phyloP scores from a whole-genome alignment of 2,888 invertebrate species.

The Marronus borbonicus region DNA sequence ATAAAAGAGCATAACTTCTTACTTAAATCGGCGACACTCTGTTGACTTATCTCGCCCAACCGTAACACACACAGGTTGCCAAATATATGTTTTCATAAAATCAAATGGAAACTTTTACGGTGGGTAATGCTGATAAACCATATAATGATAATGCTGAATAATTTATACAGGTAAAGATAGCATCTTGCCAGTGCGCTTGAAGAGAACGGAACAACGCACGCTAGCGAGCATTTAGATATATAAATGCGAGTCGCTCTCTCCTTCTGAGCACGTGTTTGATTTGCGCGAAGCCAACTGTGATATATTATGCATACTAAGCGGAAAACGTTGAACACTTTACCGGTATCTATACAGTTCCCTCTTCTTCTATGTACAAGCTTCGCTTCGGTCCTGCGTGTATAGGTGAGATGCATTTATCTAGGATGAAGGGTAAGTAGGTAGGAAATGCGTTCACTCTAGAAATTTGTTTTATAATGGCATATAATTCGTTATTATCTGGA shows the following conservation, averaged over 20 bases:
- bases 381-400: not conserved
- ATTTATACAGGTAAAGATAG: conserved; percentile 48
- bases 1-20: not conserved
- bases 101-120: conserved; percentile 29
- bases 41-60: not conserved
- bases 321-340: conserved; percentile 54
- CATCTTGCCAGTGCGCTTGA: conserved; percentile 45
- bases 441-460: conserved; percentile 7
- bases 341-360: conserved; percentile 24
- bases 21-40: not conserved
- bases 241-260: conserved; percentile 57
- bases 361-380: not conserved
- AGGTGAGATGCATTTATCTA: conserved; percentile 26
- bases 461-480: conserved; percentile 24
- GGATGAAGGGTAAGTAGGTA: conserved; percentile 2
- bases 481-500: conserved; percentile 19
- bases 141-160: conserved; percentile 42
- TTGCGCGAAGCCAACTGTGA: conserved; percentile 57
- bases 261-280: conserved; percentile 60
- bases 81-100: conserved; percentile 27
- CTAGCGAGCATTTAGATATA: conserved; percentile 56
- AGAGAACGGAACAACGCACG: conserved; percentile 42
- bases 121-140: conserved; percentile 22
- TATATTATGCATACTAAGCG: conserved; percentile 61
- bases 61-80: conserved; percentile 7